Evolutionary conservation across 2,888 invertebrate species (phyloP), one percentile per base, ranked within the genome.

Genomic region (Rambutsinella grinnellia): DNA sequence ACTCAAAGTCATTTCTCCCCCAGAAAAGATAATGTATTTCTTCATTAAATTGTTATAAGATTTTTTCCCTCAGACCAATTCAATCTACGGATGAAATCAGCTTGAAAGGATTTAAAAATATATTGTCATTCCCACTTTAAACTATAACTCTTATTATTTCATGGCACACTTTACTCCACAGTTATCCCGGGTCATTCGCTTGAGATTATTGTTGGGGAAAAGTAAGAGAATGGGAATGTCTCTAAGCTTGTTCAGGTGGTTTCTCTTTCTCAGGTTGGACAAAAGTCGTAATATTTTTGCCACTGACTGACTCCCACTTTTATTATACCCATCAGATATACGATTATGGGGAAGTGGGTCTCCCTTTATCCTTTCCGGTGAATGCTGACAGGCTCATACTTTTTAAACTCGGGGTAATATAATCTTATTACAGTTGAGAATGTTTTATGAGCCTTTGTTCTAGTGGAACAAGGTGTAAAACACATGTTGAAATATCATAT

Each of bases 271-370:
- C 21, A n/a, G 51, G 69, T 54, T n/a, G n/a, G n/a, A n/a, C n/a
- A n/a, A n/a, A n/a, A 70, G 62, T 70, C 62, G 62, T 62, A 62
- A 62, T 62, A 62, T 70, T 70, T 70, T 56, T 61, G 61, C 56
- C 57, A 62, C n/a, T 70, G 69, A 69, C 61, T 69, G 70, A 70
- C 70, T 70, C 62, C 61, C 70, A 70, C 56, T 70, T 70, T 70
- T 70, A 70, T 70, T 62, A 36, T 62, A 47, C 62, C 62, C 70
- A 70, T 70, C 62, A 70, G 62, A 70, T 62, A 56, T 69, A 69
- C 62, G 70, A 70, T 70, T 70, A 70, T 70, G 70, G 70, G 62
- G 46, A 62, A 46, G 46, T 62, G 56, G 54, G 67, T 67, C 62
- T 70, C 6, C 5, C 36, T 36, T 36, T 36, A 36, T 36, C 36